Evolutionary conservation across 1,140 invertebrate species (phyloP).

Genomic region (Scaptomyza montana): DNA sequence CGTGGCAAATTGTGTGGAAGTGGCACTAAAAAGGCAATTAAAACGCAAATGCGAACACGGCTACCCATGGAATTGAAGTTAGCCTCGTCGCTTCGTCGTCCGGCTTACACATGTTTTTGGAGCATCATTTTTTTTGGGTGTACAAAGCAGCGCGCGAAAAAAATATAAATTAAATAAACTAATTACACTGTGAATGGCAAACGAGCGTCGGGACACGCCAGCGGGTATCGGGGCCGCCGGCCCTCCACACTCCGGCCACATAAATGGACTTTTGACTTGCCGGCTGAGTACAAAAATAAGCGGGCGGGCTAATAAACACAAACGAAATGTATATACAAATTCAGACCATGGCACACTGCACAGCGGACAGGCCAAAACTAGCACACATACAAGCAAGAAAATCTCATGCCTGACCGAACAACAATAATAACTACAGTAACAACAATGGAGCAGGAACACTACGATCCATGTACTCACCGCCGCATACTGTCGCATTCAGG

Average conservation of each 20-base stretch:
- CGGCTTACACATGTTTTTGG: slow-evolving; percentile 51
- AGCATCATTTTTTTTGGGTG: slow-evolving; percentile 44
- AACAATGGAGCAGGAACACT: slow-evolving; percentile 5
- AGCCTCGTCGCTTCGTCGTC: slow-evolving; percentile 19
- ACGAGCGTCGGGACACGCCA: too few species aligned
- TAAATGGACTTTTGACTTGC: slow-evolving; percentile 77
- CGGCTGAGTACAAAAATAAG: slow-evolving; percentile 40
- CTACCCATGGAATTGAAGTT: slow-evolving; percentile 25
- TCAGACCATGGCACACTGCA: slow-evolving; percentile 34
- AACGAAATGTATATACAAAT: slow-evolving; percentile 50
- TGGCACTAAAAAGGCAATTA: slow-evolving; percentile 82
- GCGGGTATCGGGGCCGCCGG: slow-evolving; percentile 8
- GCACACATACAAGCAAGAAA: slow-evolving; percentile 41
- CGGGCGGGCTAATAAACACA: slow-evolving; percentile 70
- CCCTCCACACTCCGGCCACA: slow-evolving; percentile 35
- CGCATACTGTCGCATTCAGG: slow-evolving; percentile 25
- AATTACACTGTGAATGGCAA: slow-evolving; percentile 53
- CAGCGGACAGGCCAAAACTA: slow-evolving; percentile 67
- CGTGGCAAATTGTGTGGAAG: slow-evolving; percentile 81
- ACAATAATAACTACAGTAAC: slow-evolving; percentile 43
- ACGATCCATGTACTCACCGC: neutral
- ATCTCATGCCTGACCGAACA: slow-evolving; percentile 31
- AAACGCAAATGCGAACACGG: slow-evolving; percentile 63
- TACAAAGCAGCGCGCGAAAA: slow-evolving; percentile 18
- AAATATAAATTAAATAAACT: slow-evolving; percentile 77